A percentile compares a stretch with the other conserved stretches of the same genome.
phyloP scores from a whole-genome alignment of 2,888 invertebrate genomes.

The Drosophila nr. medialis region DNA sequence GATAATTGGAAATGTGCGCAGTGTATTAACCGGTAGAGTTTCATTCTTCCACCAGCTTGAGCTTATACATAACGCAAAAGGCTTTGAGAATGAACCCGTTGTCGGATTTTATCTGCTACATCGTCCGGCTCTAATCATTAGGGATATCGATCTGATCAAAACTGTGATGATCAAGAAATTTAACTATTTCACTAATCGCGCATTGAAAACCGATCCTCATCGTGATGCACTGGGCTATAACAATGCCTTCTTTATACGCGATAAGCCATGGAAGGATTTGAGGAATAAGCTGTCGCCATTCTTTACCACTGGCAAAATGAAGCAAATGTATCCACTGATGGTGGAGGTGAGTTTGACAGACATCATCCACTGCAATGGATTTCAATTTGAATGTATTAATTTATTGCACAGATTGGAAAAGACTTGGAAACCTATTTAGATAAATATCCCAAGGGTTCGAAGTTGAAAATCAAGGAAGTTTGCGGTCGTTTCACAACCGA shows the following conservation, averaged over 20 bases:
- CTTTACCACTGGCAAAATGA: constrained; percentile 83
- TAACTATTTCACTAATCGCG: constrained; percentile 83
- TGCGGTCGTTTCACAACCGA: constrained; percentile 9
- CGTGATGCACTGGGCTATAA: constrained; percentile 84
- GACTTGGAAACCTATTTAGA: constrained; percentile 55
- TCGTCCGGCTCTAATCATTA: constrained; percentile 82
- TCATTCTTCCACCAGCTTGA: constrained; percentile 77
- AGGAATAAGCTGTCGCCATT: constrained; percentile 84
- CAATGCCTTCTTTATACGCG: constrained; percentile 84
- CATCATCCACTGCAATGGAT: neutral
- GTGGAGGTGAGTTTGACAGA: constrained; percentile 61
- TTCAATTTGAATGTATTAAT: neutral
- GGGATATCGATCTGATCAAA: constrained; percentile 85
- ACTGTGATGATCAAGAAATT: constrained; percentile 85
- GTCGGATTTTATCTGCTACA: constrained; percentile 83
- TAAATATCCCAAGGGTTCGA: neutral
- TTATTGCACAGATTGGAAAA: constrained; percentile 54
- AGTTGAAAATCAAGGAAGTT: constrained; percentile 44
- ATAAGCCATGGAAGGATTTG: constrained; percentile 84
- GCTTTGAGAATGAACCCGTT: constrained; percentile 65
- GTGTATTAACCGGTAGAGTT: constrained; percentile 68
- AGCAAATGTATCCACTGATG: constrained; percentile 82
- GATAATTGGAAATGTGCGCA: constrained; percentile 83
- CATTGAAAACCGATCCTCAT: constrained; percentile 64
- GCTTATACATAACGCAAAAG: constrained; percentile 59